Evolutionary conservation across 2,888 invertebrate genomes (phyloP), one percentile per base, ranked within the genome.

Genomic region (Nebria brevicollis): DNA sequence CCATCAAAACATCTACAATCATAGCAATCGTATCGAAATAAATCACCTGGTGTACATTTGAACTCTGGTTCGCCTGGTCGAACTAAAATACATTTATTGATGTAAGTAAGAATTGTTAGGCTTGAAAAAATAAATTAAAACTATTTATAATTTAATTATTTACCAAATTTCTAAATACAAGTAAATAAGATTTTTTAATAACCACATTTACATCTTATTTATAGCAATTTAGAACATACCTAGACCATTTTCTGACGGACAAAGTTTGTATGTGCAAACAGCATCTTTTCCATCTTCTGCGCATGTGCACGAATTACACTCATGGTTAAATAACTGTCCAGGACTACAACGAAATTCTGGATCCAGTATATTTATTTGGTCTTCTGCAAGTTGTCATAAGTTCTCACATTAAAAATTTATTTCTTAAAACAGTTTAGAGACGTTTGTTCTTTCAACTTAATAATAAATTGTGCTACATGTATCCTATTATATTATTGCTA

Each of bases 251-350:
- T 26, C 43, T 5, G 42, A 85, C 83, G 15, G 84, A 86, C 91
- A 91, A 0, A 83, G 83, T 76, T 89, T 89, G 65, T 87, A 84
- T 6, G 91, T 90, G 86, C 92, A 92, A 2, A 88, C 85, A 0
- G 91, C 91, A 82, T 87, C 88, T 15, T 86, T 86, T 0, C 92
- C 92, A 83, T 90, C 90, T 0, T 84, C 82, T 0, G 88, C 88
- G 85, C 92, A 92, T 10, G 87, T 89, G 84, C 92, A 92, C 7
- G 88, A 88, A 85, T 92, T 92, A 84, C 89, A 89, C n/a, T 87
- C 86, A 75, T 86, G 85, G 26, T 85, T 84, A 84, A 87, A 89
- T 11, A 82, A 82, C 82, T 86, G 85, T 65, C 87, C 87, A 10
- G 88, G 88, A 1, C 77, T 85, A 81, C 89, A 89, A 26, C 70